Conservation (phyloP, 2,888 invertebrate species). For the Lamproptera curius region DNA sequence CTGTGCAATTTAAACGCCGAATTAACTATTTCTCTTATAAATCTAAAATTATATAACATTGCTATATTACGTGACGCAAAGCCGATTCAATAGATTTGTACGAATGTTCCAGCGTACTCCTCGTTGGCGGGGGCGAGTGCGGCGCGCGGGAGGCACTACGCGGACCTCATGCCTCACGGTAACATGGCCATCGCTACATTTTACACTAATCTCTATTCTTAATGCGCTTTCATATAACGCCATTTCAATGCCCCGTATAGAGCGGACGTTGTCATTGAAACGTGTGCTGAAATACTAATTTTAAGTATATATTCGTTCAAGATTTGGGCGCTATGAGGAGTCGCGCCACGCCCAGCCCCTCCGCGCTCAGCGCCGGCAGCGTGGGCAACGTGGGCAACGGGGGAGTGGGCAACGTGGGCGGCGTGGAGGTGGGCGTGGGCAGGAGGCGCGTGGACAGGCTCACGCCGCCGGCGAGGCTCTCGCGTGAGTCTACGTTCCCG, state of each 20-base stretch:
- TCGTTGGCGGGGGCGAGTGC: slow-evolving; percentile 37
- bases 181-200: neutral
- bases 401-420: neutral
- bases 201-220: too few relatives aligned
- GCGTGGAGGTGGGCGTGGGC: neutral
- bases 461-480: slow-evolving; percentile 14
- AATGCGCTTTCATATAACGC: too few relatives aligned
- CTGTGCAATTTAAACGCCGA: too few relatives aligned
- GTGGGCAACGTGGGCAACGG: slow-evolving; percentile 3
- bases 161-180: slow-evolving; percentile 29
- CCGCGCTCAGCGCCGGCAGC: slow-evolving; percentile 20
- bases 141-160: slow-evolving; percentile 24
- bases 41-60: too few relatives aligned
- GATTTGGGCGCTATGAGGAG: slow-evolving; percentile 28
- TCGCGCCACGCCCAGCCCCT: slow-evolving; percentile 29
- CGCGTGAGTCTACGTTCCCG: neutral
- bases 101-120: slow-evolving; percentile 44
- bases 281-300: too few relatives aligned
- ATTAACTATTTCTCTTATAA: too few relatives aligned
- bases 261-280: too few relatives aligned
- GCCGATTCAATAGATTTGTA: too few relatives aligned
- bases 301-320: too few relatives aligned
- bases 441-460: slow-evolving; percentile 10
- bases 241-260: too few relatives aligned
- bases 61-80: too few relatives aligned